Percentiles rank a stretch among this genome's conserved stretches.
phyloP scores from a whole-genome alignment of 35 echinoderm and acorn worm species.

The Acanthaster planci region DNA sequence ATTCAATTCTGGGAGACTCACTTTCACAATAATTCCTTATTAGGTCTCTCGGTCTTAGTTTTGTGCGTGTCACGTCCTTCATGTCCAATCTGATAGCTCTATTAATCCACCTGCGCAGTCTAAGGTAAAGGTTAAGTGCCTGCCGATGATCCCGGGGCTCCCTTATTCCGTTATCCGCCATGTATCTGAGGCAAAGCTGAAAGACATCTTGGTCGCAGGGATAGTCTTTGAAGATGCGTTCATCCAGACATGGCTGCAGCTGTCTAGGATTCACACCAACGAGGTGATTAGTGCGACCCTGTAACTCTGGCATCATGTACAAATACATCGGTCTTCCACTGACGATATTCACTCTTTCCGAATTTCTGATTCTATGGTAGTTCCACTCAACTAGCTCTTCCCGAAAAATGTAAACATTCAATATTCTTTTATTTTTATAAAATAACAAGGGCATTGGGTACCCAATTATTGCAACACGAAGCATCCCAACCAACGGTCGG shows the following conservation, averaged over 20 bases:
- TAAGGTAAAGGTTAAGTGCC: background rate
- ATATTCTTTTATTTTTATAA: too few species aligned
- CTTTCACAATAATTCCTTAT: background rate
- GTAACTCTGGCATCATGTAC: constrained; percentile 1
- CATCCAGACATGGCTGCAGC: background rate
- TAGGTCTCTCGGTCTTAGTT: background rate
- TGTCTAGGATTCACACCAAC: background rate
- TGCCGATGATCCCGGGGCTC: background rate
- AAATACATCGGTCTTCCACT: background rate
- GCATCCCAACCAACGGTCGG: too few species aligned
- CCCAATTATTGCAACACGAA: too few species aligned
- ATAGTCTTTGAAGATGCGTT: background rate
- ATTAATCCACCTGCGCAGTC: background rate
- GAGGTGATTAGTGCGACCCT: background rate
- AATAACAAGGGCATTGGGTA: too few species aligned
- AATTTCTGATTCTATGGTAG: background rate
- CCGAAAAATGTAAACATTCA: too few species aligned
- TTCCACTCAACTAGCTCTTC: background rate
- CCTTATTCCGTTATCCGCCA: background rate
- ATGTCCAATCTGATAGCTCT: background rate
- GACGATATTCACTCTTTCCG: background rate
- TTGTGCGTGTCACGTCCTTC: background rate
- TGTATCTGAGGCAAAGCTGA: background rate
- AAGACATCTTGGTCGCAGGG: background rate
- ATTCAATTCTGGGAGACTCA: background rate